Evolutionary conservation across 2,888 invertebrate species (phyloP).

Genomic region (Deladenus siricidicola): DNA sequence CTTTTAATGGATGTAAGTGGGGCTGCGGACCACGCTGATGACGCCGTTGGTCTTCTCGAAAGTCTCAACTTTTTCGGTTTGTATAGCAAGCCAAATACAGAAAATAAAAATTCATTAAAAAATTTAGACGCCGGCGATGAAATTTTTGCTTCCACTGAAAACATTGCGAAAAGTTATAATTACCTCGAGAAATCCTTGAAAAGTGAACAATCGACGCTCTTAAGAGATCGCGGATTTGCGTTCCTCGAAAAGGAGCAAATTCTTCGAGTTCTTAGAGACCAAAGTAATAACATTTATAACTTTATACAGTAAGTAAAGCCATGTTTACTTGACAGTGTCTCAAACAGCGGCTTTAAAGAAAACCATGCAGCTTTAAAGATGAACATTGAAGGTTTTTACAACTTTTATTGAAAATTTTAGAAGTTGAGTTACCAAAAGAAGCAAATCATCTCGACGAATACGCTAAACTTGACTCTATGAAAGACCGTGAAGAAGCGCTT

Average conservation of each 20-base stretch:
- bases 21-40: slow-evolving; percentile 38
- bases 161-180: slow-evolving; percentile 35
- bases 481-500: slow-evolving; percentile 28
- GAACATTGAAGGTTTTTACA: too few species aligned
- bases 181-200: slow-evolving; percentile 37
- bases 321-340: too few species aligned
- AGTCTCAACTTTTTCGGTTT: slow-evolving; percentile 29
- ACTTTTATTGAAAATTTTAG: too few species aligned
- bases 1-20: slow-evolving; percentile 49
- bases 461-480: background rate
- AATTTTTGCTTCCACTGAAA: slow-evolving; percentile 36
- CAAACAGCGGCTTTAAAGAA: too few species aligned
- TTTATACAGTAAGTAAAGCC: too few species aligned
- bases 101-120: too few species aligned
- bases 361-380: too few species aligned
- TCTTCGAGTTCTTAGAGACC: slow-evolving; percentile 36
- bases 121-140: slow-evolving; percentile 35
- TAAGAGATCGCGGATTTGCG: slow-evolving; percentile 39
- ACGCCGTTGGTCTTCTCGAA: slow-evolving; percentile 35
- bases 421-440: too few species aligned
- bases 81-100: background rate
- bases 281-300: too few species aligned
- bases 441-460: too few species aligned
- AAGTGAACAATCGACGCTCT: slow-evolving; percentile 31
- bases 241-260: slow-evolving; percentile 41